Evolutionary conservation across 2,888 invertebrate species (phyloP).

Genomic region (Pedicia rivosa): DNA sequence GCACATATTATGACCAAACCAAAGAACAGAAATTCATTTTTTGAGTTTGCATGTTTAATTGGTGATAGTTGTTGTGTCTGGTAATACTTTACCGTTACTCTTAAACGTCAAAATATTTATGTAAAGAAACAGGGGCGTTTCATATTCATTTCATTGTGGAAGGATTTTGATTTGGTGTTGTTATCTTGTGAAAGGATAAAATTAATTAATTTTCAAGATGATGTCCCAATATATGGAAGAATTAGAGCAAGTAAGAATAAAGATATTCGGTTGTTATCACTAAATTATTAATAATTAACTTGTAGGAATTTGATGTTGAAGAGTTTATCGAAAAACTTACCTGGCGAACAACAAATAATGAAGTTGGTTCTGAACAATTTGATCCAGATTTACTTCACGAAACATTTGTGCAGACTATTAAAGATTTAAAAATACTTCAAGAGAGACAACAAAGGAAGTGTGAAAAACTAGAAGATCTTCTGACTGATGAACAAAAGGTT

Average conservation of each 20-base stretch:
- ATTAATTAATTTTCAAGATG: slow-evolving; percentile 48
- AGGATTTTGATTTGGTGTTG: too few species aligned
- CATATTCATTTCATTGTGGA: too few species aligned
- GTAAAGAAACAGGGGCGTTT: too few species aligned
- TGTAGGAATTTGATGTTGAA: slow-evolving; percentile 88
- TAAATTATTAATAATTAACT: too few species aligned
- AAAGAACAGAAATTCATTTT: too few species aligned
- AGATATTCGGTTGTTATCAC: too few species aligned
- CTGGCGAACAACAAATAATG: slow-evolving; percentile 81
- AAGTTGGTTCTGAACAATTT: slow-evolving; percentile 52
- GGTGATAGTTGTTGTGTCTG: too few species aligned
- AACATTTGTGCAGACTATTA: slow-evolving; percentile 86
- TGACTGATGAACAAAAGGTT: slow-evolving; percentile 72
- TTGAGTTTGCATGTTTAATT: too few species aligned
- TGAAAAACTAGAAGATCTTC: slow-evolving; percentile 60
- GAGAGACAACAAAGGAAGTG: slow-evolving; percentile 78
- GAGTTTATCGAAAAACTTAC: slow-evolving; percentile 96
- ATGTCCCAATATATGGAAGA: slow-evolving; percentile 79
- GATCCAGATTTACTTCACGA: slow-evolving; percentile 78
- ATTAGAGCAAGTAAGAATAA: slow-evolving; percentile 52
- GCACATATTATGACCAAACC: too few species aligned
- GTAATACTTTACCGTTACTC: too few species aligned
- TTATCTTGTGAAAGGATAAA: too few species aligned
- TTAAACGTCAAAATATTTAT: too few species aligned
- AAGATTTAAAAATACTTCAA: slow-evolving; percentile 58